These are phyloP conservation scores for Yponomeuta sedellus DNA, from an alignment of 2,888 invertebrate genomes.

Conservation along the genomic window DNA sequence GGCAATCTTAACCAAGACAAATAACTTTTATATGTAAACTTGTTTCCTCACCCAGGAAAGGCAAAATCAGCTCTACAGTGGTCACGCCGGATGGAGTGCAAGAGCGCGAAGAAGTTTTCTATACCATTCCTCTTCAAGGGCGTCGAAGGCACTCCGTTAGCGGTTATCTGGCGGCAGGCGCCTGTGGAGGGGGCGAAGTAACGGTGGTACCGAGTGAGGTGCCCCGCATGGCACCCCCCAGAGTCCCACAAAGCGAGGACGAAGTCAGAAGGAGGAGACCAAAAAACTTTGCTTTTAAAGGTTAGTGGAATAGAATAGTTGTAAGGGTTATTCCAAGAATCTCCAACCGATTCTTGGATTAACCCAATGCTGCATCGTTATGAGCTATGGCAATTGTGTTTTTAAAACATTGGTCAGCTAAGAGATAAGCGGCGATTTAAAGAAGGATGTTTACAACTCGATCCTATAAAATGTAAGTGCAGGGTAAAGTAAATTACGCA, in stretches of 20 bases:
- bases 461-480: not conserved
- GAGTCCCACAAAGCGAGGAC: slow-evolving; percentile 54
- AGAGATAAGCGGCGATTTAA: no score
- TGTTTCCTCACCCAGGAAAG: slow-evolving; percentile 42
- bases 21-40: not conserved
- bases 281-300: slow-evolving; percentile 65
- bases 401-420: no score
- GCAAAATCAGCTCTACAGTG: slow-evolving; percentile 58
- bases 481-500: slow-evolving; percentile 6
- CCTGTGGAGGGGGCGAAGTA: slow-evolving; percentile 52
- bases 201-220: slow-evolving; percentile 72
- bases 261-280: slow-evolving; percentile 55
- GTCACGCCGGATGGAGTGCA: slow-evolving; percentile 54
- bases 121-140: slow-evolving; percentile 70
- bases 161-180: slow-evolving; percentile 75
- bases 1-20: no score
- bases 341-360: no score
- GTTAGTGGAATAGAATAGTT: slow-evolving; percentile 31
- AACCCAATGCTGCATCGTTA: no score
- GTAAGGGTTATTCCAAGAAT: not conserved
- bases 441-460: not conserved
- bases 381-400: no score
- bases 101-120: slow-evolving; percentile 79
- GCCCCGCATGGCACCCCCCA: slow-evolving; percentile 72
- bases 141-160: slow-evolving; percentile 81